These are phyloP conservation scores for Campylomormyrus tamandua DNA, from an alignment of 2,113 vertebrate genomes.

Conservation along the genomic window DNA sequence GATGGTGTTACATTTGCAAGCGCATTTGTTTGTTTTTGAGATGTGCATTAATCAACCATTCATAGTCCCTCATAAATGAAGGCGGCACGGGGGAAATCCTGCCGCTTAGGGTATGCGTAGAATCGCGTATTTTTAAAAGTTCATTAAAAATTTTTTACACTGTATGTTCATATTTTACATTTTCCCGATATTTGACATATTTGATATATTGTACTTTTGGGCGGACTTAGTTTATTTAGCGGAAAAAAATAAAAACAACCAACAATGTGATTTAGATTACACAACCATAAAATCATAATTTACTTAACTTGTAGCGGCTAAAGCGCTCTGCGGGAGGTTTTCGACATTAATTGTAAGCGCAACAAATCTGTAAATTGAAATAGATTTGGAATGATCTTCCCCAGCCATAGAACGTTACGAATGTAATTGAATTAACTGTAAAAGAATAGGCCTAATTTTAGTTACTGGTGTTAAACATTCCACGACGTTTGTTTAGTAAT, in stretches of 20 bases:
- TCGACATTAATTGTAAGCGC: background rate
- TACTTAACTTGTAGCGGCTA: background rate
- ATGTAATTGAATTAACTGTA: background rate
- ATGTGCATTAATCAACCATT: background rate
- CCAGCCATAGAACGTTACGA: background rate
- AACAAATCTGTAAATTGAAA: background rate
- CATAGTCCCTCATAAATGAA: background rate
- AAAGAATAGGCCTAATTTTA: background rate
- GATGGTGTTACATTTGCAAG: constrained; percentile 25
- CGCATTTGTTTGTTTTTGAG: constrained; percentile 31
- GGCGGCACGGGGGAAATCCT: too few relatives aligned
- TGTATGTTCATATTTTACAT: background rate
- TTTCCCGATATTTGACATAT: background rate
- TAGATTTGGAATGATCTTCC: background rate
- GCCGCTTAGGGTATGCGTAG: too few relatives aligned
- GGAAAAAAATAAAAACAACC: background rate
- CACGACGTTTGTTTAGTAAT: background rate
- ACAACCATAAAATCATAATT: background rate
- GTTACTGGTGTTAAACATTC: background rate
- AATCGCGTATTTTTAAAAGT: background rate
- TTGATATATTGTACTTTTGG: background rate
- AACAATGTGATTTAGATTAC: background rate
- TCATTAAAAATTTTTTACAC: background rate
- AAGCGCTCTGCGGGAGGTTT: background rate
- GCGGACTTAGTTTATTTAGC: background rate